These are phyloP conservation scores for Cyrtonyx montezumae DNA, from an alignment of 2,113 vertebrate genomes.

Conservation along the genomic window DNA sequence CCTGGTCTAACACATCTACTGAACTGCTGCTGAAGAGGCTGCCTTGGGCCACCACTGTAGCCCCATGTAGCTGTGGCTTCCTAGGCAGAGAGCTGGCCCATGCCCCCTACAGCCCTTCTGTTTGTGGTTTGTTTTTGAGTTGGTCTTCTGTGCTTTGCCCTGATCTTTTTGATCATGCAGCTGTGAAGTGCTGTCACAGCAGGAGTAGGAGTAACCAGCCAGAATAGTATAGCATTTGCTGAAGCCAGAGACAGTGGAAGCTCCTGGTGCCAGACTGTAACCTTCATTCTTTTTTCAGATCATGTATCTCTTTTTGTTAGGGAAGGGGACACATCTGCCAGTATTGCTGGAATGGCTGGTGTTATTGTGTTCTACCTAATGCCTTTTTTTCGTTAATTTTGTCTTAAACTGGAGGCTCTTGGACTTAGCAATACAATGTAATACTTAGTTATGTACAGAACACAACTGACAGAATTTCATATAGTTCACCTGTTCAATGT, in stretches of 20 bases:
- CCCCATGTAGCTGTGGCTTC: too few relatives aligned
- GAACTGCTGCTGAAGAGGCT: neutral
- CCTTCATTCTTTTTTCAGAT: neutral
- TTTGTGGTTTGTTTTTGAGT: neutral
- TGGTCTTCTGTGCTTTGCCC: neutral
- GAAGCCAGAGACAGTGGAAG: neutral
- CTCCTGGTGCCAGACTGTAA: rapidly evolving
- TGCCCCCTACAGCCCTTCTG: neutral
- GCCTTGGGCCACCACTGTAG: neutral
- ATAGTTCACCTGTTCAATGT: neutral
- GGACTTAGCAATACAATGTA: neutral
- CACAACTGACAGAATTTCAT: too few relatives aligned
- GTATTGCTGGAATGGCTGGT: neutral
- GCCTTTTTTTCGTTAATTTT: neutral
- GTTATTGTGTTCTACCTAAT: neutral
- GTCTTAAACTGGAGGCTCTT: neutral
- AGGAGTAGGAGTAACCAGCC: neutral
- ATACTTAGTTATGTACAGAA: neutral
- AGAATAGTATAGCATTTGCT: neutral
- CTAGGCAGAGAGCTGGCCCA: neutral
- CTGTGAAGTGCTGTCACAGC: neutral
- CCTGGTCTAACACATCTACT: neutral
- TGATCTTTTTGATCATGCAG: neutral
- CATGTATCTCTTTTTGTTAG: neutral
- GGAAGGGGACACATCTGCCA: neutral